Conservation (phyloP, 2,888 invertebrate species). For the Argyresthia goedartella region DNA sequence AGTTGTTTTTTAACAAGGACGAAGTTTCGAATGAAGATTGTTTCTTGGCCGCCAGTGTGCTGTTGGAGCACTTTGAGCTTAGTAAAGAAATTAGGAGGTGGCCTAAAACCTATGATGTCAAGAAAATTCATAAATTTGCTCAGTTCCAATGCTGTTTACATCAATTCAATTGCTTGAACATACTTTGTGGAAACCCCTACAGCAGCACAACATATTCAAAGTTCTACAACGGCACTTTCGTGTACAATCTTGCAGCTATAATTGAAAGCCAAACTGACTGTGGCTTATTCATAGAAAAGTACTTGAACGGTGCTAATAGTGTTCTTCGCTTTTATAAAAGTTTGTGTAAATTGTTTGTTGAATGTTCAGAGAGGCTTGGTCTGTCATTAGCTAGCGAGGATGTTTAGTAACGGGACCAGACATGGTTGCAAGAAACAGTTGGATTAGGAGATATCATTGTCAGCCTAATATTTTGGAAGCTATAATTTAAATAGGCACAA, state of each 20-base stretch:
- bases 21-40: conserved; percentile 70
- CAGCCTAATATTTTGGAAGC: conserved; percentile 55
- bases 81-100: conserved; percentile 63
- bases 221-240: conserved; percentile 80
- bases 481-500: conserved; percentile 28
- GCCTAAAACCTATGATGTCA: conserved; percentile 67
- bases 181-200: conserved; percentile 73
- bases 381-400: conserved; percentile 30
- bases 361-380: conserved; percentile 29
- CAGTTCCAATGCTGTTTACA: conserved; percentile 76
- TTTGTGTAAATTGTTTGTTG: conserved; percentile 29
- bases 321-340: conserved; percentile 48
- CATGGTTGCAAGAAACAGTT: conserved; percentile 24
- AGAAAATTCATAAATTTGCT: conserved; percentile 73
- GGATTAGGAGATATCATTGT: conserved; percentile 30
- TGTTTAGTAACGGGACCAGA: conserved; percentile 19
- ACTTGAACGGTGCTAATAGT: conserved; percentile 44
- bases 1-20: conserved; percentile 52
- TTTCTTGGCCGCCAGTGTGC: conserved; percentile 64
- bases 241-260: conserved; percentile 78
- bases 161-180: conserved; percentile 74
- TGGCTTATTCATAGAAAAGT: conserved; percentile 61
- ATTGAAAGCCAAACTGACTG: conserved; percentile 71
- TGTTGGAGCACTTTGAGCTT: conserved; percentile 72
- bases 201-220: conserved; percentile 69